Conservation (phyloP, 2,888 invertebrate genomes). For the Tenodera sinensis region DNA sequence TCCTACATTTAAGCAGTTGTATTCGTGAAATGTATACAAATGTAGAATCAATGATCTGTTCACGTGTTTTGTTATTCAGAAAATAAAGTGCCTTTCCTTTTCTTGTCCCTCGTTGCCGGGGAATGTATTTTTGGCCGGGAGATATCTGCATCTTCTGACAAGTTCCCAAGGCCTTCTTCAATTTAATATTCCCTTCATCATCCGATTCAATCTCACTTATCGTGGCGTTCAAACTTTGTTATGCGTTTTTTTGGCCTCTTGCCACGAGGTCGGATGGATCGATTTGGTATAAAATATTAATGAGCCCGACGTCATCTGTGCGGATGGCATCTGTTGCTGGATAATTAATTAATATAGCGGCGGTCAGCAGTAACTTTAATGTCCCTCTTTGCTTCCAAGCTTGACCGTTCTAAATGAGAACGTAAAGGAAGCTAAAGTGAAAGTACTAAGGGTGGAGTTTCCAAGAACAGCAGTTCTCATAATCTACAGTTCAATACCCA, state of each 20-base stretch:
- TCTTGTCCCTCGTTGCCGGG: too few relatives aligned
- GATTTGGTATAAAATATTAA: background rate
- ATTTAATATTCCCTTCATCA: background rate
- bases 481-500: too few relatives aligned
- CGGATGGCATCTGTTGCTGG: background rate
- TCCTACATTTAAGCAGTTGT: too few relatives aligned
- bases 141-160: background rate
- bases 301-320: background rate
- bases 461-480: too few relatives aligned
- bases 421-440: too few relatives aligned
- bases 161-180: background rate
- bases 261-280: background rate
- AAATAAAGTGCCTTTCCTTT: too few relatives aligned
- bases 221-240: background rate
- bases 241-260: background rate
- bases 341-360: background rate
- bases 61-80: too few relatives aligned
- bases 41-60: too few relatives aligned
- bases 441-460: too few relatives aligned
- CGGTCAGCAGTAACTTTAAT: background rate
- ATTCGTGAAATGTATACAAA: too few relatives aligned
- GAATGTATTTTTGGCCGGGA: too few relatives aligned
- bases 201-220: background rate
- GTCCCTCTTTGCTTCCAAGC: background rate
- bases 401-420: too few relatives aligned